These are phyloP conservation scores for Danio choprae DNA, from an alignment of 2,797 vertebrate genomes.

Conservation along the genomic window DNA sequence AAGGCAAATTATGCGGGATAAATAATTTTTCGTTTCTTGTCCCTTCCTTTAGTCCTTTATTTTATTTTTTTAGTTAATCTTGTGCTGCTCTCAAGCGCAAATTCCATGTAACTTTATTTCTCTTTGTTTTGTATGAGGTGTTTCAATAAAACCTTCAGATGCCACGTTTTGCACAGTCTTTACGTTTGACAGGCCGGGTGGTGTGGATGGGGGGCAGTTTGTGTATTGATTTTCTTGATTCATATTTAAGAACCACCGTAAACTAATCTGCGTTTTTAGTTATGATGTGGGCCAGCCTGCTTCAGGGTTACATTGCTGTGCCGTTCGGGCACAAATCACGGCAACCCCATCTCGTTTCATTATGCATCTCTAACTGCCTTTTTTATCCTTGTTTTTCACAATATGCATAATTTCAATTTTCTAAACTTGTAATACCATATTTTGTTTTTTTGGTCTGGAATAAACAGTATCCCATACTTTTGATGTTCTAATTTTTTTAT, in stretches of 20 bases:
- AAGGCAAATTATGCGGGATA: constrained; percentile 74
- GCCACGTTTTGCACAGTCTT: constrained; percentile 64
- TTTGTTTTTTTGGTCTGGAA: constrained; percentile 49
- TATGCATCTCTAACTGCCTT: constrained; percentile 44
- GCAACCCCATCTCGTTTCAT: constrained; percentile 28
- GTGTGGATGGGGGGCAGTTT: constrained; percentile 42
- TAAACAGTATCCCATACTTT: constrained; percentile 51
- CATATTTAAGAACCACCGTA: constrained; percentile 11
- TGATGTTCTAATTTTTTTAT: background rate
- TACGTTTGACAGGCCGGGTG: constrained; percentile 57
- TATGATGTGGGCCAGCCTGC: constrained; percentile 33
- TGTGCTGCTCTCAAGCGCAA: constrained; percentile 66
- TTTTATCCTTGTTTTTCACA: constrained; percentile 47
- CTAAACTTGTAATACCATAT: constrained; percentile 51
- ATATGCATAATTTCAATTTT: constrained; percentile 53
- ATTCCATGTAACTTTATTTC: constrained; percentile 76
- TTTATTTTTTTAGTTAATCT: constrained; percentile 69
- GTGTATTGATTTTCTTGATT: constrained; percentile 4
- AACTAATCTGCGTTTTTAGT: constrained; percentile 39
- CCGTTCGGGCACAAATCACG: constrained; percentile 1
- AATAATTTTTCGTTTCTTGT: constrained; percentile 63
- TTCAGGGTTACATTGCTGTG: constrained; percentile 31
- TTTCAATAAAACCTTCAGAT: constrained; percentile 81
- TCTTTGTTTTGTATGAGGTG: constrained; percentile 78
- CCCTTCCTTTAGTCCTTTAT: constrained; percentile 60